Percentiles rank a stretch among this genome's conserved stretches.
Conservation (phyloP, 2,113 vertebrate genomes). For the Talpa occidentalis region DNA sequence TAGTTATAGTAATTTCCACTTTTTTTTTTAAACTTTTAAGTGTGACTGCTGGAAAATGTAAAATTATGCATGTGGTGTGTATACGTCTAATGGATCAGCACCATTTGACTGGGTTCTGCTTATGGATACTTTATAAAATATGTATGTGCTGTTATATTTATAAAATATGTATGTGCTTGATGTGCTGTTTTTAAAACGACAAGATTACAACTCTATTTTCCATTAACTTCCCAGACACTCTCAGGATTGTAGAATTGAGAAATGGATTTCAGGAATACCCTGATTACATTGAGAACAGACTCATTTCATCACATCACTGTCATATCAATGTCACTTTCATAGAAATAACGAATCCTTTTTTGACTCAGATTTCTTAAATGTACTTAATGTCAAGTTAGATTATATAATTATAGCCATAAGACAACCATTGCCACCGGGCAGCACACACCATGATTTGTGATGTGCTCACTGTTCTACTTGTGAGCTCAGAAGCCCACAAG, state of each 20-base stretch:
- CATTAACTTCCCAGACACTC: neutral
- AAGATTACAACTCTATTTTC: neutral
- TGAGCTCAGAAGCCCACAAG: neutral
- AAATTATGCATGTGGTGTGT: neutral
- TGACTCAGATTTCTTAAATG: neutral
- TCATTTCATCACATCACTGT: neutral
- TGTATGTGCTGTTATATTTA: too few species aligned
- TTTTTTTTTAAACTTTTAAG: neutral
- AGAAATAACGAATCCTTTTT: neutral
- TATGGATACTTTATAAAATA: neutral
- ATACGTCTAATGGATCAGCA: neutral
- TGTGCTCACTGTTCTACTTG: neutral
- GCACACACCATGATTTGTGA: neutral
- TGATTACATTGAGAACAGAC: neutral
- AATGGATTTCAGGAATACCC: neutral
- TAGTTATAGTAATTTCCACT: neutral
- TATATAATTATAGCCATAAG: neutral
- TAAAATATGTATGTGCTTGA: too few species aligned
- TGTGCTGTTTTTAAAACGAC: neutral
- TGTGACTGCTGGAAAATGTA: neutral
- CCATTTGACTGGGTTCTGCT: neutral
- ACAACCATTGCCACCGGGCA: neutral
- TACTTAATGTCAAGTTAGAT: neutral
- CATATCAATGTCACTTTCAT: neutral
- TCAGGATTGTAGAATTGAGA: neutral